Conservation (phyloP, 2,888 invertebrate genomes). For the Rhyacophila evoluta region DNA sequence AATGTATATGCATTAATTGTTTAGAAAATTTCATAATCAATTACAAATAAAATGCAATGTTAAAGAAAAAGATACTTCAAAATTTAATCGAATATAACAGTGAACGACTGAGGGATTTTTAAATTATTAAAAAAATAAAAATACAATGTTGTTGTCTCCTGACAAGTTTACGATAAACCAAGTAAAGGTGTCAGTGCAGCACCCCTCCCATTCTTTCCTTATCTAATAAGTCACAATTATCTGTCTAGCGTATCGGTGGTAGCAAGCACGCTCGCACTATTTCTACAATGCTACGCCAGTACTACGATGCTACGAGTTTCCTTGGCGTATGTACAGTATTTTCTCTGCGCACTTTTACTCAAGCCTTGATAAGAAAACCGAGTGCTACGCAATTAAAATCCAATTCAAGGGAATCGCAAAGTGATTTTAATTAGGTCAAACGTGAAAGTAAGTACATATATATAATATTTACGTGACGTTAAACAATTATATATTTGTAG, state of each 20-base stretch:
- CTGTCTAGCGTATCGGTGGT: slow-evolving; percentile 4
- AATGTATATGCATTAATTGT: too few species aligned
- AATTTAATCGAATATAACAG: too few species aligned
- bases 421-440: neutral
- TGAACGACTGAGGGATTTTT: too few species aligned
- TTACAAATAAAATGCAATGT: too few species aligned
- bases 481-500: too few species aligned
- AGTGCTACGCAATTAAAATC: neutral
- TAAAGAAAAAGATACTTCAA: too few species aligned
- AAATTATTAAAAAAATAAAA: too few species aligned
- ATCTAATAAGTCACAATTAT: slow-evolving; percentile 24
- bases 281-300: neutral
- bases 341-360: neutral
- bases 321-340: neutral
- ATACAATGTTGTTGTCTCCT: too few species aligned
- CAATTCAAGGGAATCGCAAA: neutral
- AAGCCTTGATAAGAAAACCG: neutral
- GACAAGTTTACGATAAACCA: neutral
- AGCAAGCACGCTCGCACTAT: slow-evolving; percentile 2
- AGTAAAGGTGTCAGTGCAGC: neutral
- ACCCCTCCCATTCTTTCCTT: neutral
- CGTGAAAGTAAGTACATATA: neutral
- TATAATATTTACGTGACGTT: too few species aligned
- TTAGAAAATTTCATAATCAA: too few species aligned
- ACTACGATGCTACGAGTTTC: neutral